Percentiles rank a stretch among this genome's conserved stretches.
Conservation (phyloP, 2,797 vertebrate genomes). For the Poecilia velifera region DNA sequence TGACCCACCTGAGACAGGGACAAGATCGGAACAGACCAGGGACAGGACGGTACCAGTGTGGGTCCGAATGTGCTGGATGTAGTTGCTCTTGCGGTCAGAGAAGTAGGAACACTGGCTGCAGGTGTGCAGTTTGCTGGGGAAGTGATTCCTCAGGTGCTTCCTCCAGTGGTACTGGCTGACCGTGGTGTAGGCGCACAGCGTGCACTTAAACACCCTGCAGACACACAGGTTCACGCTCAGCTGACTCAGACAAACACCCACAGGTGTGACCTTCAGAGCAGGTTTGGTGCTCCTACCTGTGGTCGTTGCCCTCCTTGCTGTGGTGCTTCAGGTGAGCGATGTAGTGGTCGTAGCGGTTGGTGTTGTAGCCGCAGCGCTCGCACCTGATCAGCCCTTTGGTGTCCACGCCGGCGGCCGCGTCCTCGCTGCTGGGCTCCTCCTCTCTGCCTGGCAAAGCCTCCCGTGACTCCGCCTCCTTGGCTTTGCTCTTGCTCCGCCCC, state of each 20-base stretch:
- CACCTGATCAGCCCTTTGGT: constrained; percentile 94
- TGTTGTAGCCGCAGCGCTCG: constrained; percentile 97
- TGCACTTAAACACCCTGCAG: constrained; percentile 91
- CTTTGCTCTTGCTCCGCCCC: constrained; percentile 83
- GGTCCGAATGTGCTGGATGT: constrained; percentile 96
- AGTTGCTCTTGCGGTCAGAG: constrained; percentile 98
- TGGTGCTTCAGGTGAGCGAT: constrained; percentile 96
- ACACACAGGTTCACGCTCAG: constrained; percentile 17
- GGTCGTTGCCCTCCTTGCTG: constrained; percentile 90
- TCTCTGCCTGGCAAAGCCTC: constrained; percentile 24
- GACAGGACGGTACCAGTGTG: constrained; percentile 86
- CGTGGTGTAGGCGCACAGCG: constrained; percentile 94
- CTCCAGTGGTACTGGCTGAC: constrained; percentile 99
- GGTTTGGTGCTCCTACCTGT: constrained; percentile 59
- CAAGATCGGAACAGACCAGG: too few relatives aligned
- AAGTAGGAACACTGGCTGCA: constrained; percentile 97
- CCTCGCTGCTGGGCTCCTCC: neutral
- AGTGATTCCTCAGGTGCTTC: constrained; percentile 97
- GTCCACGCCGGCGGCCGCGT: constrained; percentile 70
- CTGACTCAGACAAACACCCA: neutral
- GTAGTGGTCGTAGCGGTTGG: constrained; percentile 97
- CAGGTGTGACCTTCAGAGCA: neutral
- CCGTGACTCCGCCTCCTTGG: constrained; percentile 67
- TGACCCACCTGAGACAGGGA: neutral
- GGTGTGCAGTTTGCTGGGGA: constrained; percentile 96